Conservation (phyloP, 2,888 invertebrate species). For the Calameuta idolon region DNA sequence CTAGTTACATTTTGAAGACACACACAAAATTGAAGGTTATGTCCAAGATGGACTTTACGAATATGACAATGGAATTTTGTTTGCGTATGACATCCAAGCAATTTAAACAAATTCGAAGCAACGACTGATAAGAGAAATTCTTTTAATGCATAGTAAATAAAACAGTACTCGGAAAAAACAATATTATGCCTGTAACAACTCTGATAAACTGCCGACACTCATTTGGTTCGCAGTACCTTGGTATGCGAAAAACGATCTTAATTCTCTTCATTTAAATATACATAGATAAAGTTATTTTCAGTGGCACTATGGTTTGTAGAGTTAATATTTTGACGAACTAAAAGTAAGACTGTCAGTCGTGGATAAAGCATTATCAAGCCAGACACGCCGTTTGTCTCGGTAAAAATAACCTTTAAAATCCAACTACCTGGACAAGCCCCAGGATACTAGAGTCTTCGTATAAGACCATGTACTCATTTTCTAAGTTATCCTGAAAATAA, state of each 20-base stretch:
- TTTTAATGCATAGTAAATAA: not conserved
- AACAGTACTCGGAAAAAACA: not conserved
- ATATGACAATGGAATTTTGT: not conserved
- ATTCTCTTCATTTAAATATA: not conserved
- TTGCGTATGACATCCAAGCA: not conserved
- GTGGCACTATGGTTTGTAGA: not conserved
- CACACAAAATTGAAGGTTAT: not conserved
- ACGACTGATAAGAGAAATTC: not conserved
- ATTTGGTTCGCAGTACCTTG: not conserved
- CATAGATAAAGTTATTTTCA: not conserved
- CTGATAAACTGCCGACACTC: not conserved
- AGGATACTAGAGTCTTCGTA: not conserved
- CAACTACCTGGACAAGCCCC: not conserved
- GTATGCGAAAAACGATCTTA: not conserved
- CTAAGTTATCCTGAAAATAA: not conserved
- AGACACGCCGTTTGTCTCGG: not conserved
- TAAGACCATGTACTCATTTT: not conserved
- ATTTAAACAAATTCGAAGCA: not conserved
- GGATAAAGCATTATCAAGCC: not conserved
- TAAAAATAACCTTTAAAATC: not conserved
- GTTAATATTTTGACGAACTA: not conserved
- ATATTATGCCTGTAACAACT: not conserved
- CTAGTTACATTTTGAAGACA: not conserved
- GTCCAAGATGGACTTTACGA: not conserved
- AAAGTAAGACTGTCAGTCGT: not conserved